Base-by-base conservation (phyloP, 64 coral and sea anemone species). In the Hydrozoanthus tunicans region DNA sequence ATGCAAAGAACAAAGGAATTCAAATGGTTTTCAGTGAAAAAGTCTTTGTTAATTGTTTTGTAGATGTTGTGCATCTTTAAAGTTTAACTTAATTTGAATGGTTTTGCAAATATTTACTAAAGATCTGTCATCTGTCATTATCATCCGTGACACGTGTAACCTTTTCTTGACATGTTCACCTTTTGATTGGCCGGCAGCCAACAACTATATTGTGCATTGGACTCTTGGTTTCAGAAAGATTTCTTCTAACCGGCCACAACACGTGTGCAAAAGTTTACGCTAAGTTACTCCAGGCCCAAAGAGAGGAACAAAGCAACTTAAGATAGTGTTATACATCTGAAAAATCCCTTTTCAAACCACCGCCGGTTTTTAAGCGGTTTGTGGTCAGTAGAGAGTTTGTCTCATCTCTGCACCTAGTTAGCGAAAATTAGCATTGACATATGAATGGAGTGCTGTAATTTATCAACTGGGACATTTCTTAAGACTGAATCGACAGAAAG, bases 381-480 rank as follows among this genome's bases (percentile, higher is more conserved):
- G 60, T 61, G 53, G 11, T 10, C n/a, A 86, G 32, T 43, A 43
- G 32, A 55, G 73, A 52, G 54, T 26, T 82, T 82, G 64, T 9
- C 13, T 32, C 65, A 68, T 58, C 66, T 86, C 68, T 32, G 59
- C 84, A 88, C 84, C 84, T 73, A 88, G 74, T 88, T 88, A 88
- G 68, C 54, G 58, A 75, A 51, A 26, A 88, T 59, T 56, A 74
- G 69, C 68, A 13, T 6, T 65, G 80, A 17, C 80, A 82, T 7
- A 82, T 64, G 20, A 66, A 83, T 88, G 69, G 84, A 88, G 70
- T 43, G 69, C 13, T 4, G 84, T 17, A 88, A 74, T 61, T 23
- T 23, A 58, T 86, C 51, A 52, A 76, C 53, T 51, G 26, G 53
- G 53, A 11, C 84, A 73, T 73, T 12, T 88, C 23, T 59, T 43